Evolutionary conservation across 2,113 vertebrate species (phyloP), one percentile per base, ranked within the genome.

Genomic region (Chascanopsetta lugubris): DNA sequence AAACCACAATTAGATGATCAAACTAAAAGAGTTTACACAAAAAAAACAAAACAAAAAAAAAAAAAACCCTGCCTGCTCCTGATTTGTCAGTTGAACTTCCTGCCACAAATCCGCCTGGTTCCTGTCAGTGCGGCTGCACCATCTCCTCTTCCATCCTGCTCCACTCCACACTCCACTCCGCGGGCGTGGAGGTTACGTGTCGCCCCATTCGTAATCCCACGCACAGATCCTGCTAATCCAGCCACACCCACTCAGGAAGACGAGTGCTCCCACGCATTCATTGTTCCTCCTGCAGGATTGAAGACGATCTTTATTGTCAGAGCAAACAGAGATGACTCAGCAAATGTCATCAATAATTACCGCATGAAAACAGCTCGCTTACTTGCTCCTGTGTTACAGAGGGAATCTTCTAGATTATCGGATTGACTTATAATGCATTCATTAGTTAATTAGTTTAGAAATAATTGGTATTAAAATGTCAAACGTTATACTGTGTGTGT

Each of bases 181-280:
- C 32, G 15, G 15, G 15, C 12, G 18, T 34, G n/a, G 22, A 60
- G 66, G 53, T 72, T 40, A 45, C 5, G 7, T 74, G 61, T 74
- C 65, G 65, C 60, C 12, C 51, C 17, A 7, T 69, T 65, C 58
- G 47, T 75, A 80, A 78, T 85, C 68, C 61, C 58, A 65, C 5
- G 1, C 55, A 54, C 54, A 46, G 53, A 75, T 78, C 58, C 46
- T 59, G 49, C 68, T 82, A 75, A 76, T 85, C 69, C 61, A 43
- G 43, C 50, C 53, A 51, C 64, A 63, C 64, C 75, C 61, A 38
- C 2, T 46, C 47, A 59, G 15, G 13, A 20, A 27, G 51, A 62
- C 20, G 24, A 67, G 32, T 13, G 0, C 25, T 49, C 49, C 63
- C 60, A 17, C 40, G 12, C 22, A 32, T 8, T 32, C 8, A 43